Percentiles rank a stretch among this genome's conserved stretches.
Evolutionary conservation across 2,888 invertebrate genomes (phyloP).

Genomic region (Harpagoxenus sublaevis): DNA sequence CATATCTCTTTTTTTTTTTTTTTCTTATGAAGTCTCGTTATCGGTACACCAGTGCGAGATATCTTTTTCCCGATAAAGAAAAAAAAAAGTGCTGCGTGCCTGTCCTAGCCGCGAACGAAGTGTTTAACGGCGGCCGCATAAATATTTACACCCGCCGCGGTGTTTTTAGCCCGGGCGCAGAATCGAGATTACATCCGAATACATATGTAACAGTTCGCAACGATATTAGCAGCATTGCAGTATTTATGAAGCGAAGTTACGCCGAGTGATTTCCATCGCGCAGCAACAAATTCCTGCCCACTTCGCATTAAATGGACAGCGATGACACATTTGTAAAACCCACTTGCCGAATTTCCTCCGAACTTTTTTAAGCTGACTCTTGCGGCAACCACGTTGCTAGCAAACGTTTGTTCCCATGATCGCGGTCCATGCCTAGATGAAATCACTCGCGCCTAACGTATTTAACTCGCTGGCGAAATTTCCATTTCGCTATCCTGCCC

Average conservation of each 20-base stretch:
- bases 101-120: constrained; percentile 43
- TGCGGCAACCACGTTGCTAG: neutral
- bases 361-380: neutral
- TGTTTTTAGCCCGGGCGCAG: constrained; percentile 49
- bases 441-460: neutral
- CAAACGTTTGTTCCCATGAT: neutral
- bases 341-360: constrained; percentile 26
- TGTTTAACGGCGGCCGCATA: constrained; percentile 50
- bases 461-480: neutral
- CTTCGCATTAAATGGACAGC: constrained; percentile 43
- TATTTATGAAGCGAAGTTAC: constrained; percentile 57
- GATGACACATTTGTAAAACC: constrained; percentile 36
- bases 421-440: neutral
- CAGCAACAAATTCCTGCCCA: constrained; percentile 43
- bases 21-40: neutral
- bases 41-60: constrained; percentile 28
- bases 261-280: constrained; percentile 57
- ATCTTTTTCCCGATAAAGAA: constrained; percentile 46
- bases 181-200: constrained; percentile 58
- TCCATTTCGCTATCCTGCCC: neutral
- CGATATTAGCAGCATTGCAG: constrained; percentile 57
- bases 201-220: constrained; percentile 58
- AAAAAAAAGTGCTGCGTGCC: constrained; percentile 24
- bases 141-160: constrained; percentile 47
- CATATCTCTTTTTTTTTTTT: neutral